These are phyloP conservation scores for Saxicola maurus DNA, from an alignment of 2,797 vertebrate genomes.

Conservation along the genomic window DNA sequence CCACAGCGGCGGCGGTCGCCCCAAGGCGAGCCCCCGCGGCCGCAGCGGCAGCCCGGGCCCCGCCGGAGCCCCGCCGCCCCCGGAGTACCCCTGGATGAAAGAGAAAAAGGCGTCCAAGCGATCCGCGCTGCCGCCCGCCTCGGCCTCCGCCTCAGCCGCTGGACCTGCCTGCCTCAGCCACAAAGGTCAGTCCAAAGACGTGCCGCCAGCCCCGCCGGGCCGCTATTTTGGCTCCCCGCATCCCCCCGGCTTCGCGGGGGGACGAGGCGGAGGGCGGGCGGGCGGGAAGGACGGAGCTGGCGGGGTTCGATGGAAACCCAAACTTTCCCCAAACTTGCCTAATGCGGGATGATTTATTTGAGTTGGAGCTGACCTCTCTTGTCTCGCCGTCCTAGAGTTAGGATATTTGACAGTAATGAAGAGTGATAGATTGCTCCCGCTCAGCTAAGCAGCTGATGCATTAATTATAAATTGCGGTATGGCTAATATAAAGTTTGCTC, in stretches of 20 bases:
- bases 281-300: slow-evolving; percentile 17
- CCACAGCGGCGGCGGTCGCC: slow-evolving; percentile 83
- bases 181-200: slow-evolving; percentile 88
- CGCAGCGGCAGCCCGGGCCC: slow-evolving; percentile 84
- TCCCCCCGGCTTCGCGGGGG: slow-evolving; percentile 17
- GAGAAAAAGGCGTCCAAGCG: slow-evolving; percentile 95
- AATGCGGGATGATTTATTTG: slow-evolving; percentile 86
- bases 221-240: slow-evolving; percentile 26
- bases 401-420: slow-evolving; percentile 97
- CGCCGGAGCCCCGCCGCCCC: slow-evolving; percentile 81
- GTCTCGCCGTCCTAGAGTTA: slow-evolving; percentile 86
- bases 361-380: slow-evolving; percentile 85
- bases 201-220: background rate
- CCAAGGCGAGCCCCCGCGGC: slow-evolving; percentile 84
- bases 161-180: slow-evolving; percentile 87
- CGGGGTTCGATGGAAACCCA: slow-evolving; percentile 41
- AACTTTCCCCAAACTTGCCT: slow-evolving; percentile 78
- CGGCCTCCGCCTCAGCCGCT: slow-evolving; percentile 73
- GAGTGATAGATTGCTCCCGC: slow-evolving; percentile 94
- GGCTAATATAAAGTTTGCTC: slow-evolving; percentile 79
- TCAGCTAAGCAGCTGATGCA: slow-evolving; percentile 91
- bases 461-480: slow-evolving; percentile 89
- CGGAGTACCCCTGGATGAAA: slow-evolving; percentile 97
- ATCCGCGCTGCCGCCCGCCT: slow-evolving; percentile 79
- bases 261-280: slow-evolving; percentile 16